Base-by-base conservation (phyloP, 2,797 vertebrate genomes). In the Okamejei kenojei region DNA sequence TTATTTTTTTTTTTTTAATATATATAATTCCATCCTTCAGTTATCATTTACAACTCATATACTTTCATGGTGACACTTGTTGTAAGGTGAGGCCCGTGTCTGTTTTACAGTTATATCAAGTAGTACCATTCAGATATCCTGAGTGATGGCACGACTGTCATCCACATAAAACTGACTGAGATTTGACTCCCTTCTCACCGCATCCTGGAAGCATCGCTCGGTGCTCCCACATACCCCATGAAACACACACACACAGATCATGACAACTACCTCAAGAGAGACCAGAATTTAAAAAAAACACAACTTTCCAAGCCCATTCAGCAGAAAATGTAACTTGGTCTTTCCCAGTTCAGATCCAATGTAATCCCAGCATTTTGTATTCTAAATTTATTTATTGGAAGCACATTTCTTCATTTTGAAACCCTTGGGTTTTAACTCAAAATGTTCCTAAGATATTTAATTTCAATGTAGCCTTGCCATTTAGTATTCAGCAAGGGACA, bases 91-190 rank as follows among this genome's bases (percentile, higher is more conserved):
- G 0, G 23, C 15, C 10, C 29, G 38, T 54, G 11, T 38, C 90
- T 76, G 90, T 73, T 58, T 76, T 58, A 71, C 35, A 23, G 38
- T 86, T 26, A 76, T 38, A 92, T 92, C 90, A 7, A 76, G 90
- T 38, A 76, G 71, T 92, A 29, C 90, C 38, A 73, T 92, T 92
- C 90, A 92, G 90, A 54, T 10, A n/a, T 5, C 4, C 90, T 92
- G 90, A 92, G 90, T 92, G 68, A 92, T 7, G 1, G 71, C 71
- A 73, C 90, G 15, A n/a, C 90, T 13, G 73, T 92, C 90, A 92
- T 54, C 11, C 23, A 58, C 45, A 58, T 68, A 92, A 92, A 92
- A 45, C 71, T 54, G 71, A 71, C 71, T 45, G 71, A 71, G 35
- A 91, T 23, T 0, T 23, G 32, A 11, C 86, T 71, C 86, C 71